Base-by-base conservation (phyloP, 2,888 invertebrate genomes). In the Amaurobius ferox region DNA sequence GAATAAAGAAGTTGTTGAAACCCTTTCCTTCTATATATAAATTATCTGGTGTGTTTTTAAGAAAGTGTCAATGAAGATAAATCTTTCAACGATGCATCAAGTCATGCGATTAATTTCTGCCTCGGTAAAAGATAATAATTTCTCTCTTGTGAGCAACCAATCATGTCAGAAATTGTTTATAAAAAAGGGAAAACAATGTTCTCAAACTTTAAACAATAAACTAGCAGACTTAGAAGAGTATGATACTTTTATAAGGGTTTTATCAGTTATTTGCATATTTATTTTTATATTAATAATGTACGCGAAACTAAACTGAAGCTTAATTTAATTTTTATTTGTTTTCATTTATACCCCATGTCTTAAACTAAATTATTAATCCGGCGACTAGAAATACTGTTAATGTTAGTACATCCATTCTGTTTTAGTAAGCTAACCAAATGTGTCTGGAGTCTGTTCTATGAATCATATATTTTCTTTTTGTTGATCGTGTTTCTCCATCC, bases 21-120 rank as follows among this genome's bases (percentile, higher is more conserved):
- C 16, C 6, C 44, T 44, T 44, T 16, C 44, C 16, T n/a, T n/a
- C 16, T 44, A 16, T 16, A 16, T 44, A 44, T 44, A 44, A 44
- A 44, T 44, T 44, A 44, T 44, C 44, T 16, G 16, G 16, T 44
- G 16, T 9, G 16, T 44, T 44, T 44, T 44, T 44, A 44, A 44
- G 44, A 44, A 44, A 44, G 44, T 44, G 44, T 44, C 44, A 44
- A 44, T 44, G 44, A 44, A 44, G 44, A 44, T 44, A 44, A 44
- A 44, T 44, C 16, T 44, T 16, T 7, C 44, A 13, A 16, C 44
- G 44, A 44, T 44, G 44, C 44, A 44, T 44, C 44, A 44, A 44
- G 11, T 44, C 44, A 44, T 44, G 44, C 44, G 44, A 44, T 44
- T 44, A 44, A 44, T 44, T 44, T 16, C 16, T 44, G 44, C 16